These are phyloP conservation scores for Bettongia penicillata DNA, from an alignment of 2,113 vertebrate genomes.

Conservation along the genomic window DNA sequence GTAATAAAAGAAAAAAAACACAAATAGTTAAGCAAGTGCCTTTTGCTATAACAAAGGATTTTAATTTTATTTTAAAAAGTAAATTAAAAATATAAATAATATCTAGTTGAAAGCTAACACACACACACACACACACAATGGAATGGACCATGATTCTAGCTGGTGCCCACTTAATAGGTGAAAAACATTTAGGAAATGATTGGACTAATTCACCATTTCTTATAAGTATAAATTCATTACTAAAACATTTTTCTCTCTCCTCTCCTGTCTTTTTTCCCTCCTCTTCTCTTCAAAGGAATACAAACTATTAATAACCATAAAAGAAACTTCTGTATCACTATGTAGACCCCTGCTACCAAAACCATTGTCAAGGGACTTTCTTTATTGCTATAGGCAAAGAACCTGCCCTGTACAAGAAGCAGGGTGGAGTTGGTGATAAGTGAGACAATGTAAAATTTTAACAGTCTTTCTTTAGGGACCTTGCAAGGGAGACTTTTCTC, in stretches of 20 bases:
- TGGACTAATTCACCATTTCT: not conserved
- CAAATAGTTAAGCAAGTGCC: not conserved
- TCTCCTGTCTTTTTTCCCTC: not conserved
- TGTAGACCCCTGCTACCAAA: too few species aligned
- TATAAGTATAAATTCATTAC: not conserved
- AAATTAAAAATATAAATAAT: slow-evolving; percentile 14
- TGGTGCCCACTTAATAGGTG: not conserved
- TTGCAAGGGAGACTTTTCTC: too few species aligned
- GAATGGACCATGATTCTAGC: not conserved
- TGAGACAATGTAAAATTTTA: not conserved
- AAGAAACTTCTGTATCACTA: not conserved
- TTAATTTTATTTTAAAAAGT: slow-evolving; percentile 8
- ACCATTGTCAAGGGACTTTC: too few species aligned
- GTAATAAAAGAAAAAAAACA: not conserved
- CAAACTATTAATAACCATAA: not conserved
- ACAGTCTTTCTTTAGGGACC: too few species aligned
- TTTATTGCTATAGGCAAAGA: not conserved
- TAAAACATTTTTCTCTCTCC: not conserved
- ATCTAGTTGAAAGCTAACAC: not conserved
- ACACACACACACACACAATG: too few species aligned
- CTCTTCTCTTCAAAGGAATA: not conserved
- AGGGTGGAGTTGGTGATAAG: not conserved
- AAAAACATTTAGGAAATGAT: not conserved
- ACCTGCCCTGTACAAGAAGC: too few species aligned
- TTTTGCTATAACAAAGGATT: not conserved